Evolutionary conservation across 2,888 invertebrate genomes (phyloP).

Genomic region (Noctua janthina): DNA sequence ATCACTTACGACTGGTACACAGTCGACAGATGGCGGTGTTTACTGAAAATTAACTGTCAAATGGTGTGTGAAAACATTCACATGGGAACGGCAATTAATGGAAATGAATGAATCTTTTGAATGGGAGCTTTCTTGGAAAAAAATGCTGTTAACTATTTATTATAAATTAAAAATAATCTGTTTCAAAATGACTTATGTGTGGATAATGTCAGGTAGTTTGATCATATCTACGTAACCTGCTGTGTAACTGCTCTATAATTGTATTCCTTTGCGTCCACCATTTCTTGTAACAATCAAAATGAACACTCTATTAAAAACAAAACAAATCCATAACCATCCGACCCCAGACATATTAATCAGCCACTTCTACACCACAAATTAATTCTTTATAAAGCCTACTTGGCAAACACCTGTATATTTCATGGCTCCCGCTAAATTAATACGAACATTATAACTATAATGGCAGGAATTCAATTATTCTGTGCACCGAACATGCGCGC

Average conservation of each 20-base stretch:
- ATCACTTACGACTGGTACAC: conserved; percentile 69
- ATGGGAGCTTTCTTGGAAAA: conserved; percentile 34
- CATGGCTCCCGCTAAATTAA: conserved; percentile 63
- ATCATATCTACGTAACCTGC: not conserved
- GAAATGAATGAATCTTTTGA: conserved; percentile 49
- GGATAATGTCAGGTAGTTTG: not conserved
- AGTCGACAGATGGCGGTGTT: conserved; percentile 84
- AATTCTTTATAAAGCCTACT: conserved; percentile 44
- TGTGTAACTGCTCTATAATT: not conserved
- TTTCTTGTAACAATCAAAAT: not conserved
- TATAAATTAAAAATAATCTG: not conserved
- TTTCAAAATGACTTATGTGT: not conserved
- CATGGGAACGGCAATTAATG: conserved; percentile 55
- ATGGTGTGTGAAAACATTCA: conserved; percentile 73
- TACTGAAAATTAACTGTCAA: conserved; percentile 80
- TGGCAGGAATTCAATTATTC: conserved; percentile 70
- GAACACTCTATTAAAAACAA: not conserved
- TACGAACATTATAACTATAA: conserved; percentile 65
- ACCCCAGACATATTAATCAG: conserved; percentile 47
- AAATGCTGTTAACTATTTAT: not conserved
- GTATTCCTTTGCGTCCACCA: not conserved
- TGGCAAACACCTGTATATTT: conserved; percentile 57
- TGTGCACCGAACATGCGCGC: conserved; percentile 52
- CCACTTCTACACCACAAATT: conserved; percentile 31
- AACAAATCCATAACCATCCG: conserved; percentile 53